These are phyloP conservation scores for Liposcelis brunnea DNA, from an alignment of 2,888 invertebrate species.

Conservation along the genomic window DNA sequence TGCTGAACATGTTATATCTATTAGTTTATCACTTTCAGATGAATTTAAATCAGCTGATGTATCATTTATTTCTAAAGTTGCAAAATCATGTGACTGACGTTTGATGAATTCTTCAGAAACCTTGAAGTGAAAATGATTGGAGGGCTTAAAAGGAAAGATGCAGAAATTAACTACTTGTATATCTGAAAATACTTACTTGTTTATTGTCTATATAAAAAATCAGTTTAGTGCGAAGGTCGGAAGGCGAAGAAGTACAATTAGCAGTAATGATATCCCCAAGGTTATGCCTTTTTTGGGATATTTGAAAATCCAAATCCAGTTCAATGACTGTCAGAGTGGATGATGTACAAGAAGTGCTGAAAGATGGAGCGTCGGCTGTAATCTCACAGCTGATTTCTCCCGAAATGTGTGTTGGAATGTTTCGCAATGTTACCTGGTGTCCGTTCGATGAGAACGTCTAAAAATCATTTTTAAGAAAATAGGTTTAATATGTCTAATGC, in stretches of 20 bases:
- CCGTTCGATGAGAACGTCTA: constrained; percentile 19
- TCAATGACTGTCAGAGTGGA: constrained; percentile 15
- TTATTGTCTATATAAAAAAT: neutral
- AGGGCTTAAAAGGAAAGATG: no score
- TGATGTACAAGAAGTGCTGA: constrained; percentile 19
- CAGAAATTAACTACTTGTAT: no score
- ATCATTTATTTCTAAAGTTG: no score
- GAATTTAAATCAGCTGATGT: no score
- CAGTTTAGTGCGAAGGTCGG: neutral
- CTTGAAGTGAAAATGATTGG: no score
- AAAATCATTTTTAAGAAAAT: neutral
- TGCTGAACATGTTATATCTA: no score
- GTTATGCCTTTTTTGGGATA: neutral
- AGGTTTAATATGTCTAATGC: no score
- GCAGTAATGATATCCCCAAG: neutral
- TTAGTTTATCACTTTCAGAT: no score
- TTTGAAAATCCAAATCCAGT: neutral
- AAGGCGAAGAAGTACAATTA: neutral
- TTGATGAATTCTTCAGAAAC: no score
- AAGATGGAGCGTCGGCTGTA: constrained; percentile 21
- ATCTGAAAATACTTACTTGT: neutral
- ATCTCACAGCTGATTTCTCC: constrained; percentile 22
- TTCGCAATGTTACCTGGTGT: constrained; percentile 18
- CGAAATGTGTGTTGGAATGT: constrained; percentile 17
- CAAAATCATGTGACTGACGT: no score